phyloP scores from a whole-genome alignment of 35 echinoderm and acorn worm genomes.

The Stichopus chloronotus region DNA sequence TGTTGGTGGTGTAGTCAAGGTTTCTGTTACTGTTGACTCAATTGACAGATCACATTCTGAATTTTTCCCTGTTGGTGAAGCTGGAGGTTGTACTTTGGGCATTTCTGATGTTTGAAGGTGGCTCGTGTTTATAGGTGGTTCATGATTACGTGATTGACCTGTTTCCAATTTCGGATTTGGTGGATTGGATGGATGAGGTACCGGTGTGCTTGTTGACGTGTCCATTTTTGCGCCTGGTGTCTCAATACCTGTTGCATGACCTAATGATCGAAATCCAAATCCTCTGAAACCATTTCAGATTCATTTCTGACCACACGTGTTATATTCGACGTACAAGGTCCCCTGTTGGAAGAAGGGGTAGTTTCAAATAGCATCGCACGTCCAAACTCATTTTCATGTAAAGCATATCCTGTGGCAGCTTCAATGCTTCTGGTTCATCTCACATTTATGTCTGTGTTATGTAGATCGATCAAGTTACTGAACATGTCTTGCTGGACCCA shows the following conservation, averaged over 20 bases:
- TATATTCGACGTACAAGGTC: not conserved
- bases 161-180: not conserved
- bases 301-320: too few relatives aligned
- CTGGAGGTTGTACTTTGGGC: not conserved
- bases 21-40: not conserved
- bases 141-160: not conserved
- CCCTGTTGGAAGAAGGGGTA: not conserved
- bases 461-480: not conserved
- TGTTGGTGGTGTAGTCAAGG: not conserved
- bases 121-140: not conserved
- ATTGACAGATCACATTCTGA: not conserved
- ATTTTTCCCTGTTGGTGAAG: not conserved
- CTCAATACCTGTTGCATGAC: not conserved
- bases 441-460: not conserved
- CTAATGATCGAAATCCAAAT: not conserved
- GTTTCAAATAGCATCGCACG: conserved; percentile 8
- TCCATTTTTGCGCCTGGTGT: not conserved
- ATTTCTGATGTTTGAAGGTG: not conserved
- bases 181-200: not conserved
- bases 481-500: conserved; percentile 24
- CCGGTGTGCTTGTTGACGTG: too few relatives aligned
- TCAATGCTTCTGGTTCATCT: not conserved
- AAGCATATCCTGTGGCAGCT: not conserved
- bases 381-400: not conserved
- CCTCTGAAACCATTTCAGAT: not conserved